Evolutionary conservation across 2,888 invertebrate species (phyloP), one percentile per base, ranked within the genome.

Genomic region (Drosophila diplacantha): DNA sequence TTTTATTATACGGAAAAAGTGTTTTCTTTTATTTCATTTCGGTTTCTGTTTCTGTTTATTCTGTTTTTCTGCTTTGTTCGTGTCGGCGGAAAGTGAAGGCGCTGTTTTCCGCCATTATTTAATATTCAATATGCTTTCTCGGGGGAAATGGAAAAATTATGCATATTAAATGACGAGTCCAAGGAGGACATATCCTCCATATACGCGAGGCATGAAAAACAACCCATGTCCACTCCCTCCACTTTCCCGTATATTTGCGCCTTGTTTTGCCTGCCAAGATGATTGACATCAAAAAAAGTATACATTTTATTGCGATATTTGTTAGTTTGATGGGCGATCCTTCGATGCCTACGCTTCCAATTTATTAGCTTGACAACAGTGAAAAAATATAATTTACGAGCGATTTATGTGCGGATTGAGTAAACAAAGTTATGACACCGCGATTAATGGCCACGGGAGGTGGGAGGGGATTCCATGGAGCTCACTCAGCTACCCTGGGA

Each of bases 91-190:
- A 55, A 55, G 54, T 55, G 54, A 55, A 55, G 54, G 34, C 54
- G 32, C 11, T 54, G 18, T 39, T 32, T 55, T 65, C 46, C 44
- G n/a, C 50, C 72, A 80, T 84, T 81, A 81, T 84, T 81, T 84
- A 81, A 82, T 81, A 81, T 81, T 81, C 80, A 84, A 81, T 81
- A 81, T 81, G 80, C 73, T 84, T 80, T 76, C 77, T 76, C 81
- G 71, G 56, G 64, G 69, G 69, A 84, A 80, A 81, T 81, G 83
- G 72, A 73, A 80, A 81, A 84, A 84, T 84, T 81, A 81, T 81
- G 84, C 84, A 81, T 76, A 84, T 82, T 84, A 73, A 76, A 82
- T 79, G 72, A 56, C 66, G 64, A 67, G 71, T 58, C 63, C 39
- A 73, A 61, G 65, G 39, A 53, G 71, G 63, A 38, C n/a, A n/a